Base-by-base conservation (phyloP, 2,888 invertebrate species). In the Piscicola geometra region DNA sequence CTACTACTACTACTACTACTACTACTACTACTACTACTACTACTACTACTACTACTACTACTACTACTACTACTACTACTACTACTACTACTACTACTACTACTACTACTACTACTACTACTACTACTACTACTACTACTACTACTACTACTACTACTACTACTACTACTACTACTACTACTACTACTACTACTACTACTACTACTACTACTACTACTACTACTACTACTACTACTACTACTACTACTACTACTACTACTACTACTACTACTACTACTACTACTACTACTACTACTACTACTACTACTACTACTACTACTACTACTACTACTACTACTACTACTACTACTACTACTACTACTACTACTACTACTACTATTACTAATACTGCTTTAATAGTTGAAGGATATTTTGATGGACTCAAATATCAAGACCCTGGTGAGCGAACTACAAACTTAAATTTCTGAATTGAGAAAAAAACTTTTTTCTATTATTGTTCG, bases 61-160 rank as follows among this genome's bases (percentile, higher is more conserved):
- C 5, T 9, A 41, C 5, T 41, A 9, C 5, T 41, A 41, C 5
- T 41, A 41, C 15, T 41, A 9, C 41, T 41, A 41, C 15, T 41
- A 41, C 15, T 9, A 9, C 5, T 9, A 9, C 5, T 41, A 41
- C 5, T 9, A 25, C 5, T 30, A 33, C 21, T 30, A 12, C 30
- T 30, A 41, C 41, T 64, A 64, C 3, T 64, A 64, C 64, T 64
- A 12, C 64, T 64, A 64, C 35, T 69, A 69, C 9, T 69, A 69
- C 30, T 28, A 32, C 35, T 69, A 33, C 35, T 69, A 32, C 35
- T 69, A 69, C 69, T 69, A 33, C 69, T 69, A 64, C 64, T 64
- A 64, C 64, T 64, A 64, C 64, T 64, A 64, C 64, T 64, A 64
- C 64, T 64, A 64, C 64, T 64, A 64, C 64, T 64, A 64, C 64